These are phyloP conservation scores for Loris lydekkerianus DNA, from an alignment of 2,797 vertebrate species.

Conservation along the genomic window DNA sequence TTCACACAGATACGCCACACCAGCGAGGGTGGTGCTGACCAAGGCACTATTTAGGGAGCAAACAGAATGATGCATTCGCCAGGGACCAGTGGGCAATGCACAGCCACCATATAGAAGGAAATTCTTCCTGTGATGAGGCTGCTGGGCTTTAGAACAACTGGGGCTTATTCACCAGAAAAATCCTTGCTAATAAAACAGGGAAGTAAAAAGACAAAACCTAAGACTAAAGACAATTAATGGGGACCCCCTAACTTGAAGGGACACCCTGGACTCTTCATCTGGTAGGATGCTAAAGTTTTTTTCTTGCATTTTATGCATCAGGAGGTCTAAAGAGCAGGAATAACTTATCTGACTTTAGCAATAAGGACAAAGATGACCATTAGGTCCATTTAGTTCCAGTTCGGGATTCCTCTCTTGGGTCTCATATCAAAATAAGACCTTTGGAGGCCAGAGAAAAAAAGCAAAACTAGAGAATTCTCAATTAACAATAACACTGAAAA, in stretches of 20 bases:
- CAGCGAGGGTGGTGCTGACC: background rate
- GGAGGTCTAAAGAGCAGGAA: background rate
- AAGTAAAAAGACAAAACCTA: background rate
- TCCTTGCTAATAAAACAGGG: background rate
- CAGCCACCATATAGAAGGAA: background rate
- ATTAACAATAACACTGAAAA: background rate
- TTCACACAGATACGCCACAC: background rate
- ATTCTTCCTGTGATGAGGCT: background rate
- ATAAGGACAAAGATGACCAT: constrained; percentile 16
- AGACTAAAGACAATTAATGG: background rate
- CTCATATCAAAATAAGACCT: background rate
- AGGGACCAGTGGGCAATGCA: background rate
- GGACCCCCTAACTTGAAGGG: background rate
- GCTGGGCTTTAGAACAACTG: background rate
- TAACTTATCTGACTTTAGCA: background rate
- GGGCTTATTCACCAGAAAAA: background rate
- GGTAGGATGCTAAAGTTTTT: background rate
- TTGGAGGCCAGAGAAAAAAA: background rate
- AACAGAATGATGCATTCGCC: background rate
- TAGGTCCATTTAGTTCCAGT: background rate
- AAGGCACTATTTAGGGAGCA: background rate
- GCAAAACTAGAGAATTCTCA: background rate
- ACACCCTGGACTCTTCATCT: background rate
- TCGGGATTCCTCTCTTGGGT: background rate
- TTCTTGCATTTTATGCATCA: background rate